phyloP scores from a whole-genome alignment of 2,888 invertebrate genomes.

The Lasioglossum morio region DNA sequence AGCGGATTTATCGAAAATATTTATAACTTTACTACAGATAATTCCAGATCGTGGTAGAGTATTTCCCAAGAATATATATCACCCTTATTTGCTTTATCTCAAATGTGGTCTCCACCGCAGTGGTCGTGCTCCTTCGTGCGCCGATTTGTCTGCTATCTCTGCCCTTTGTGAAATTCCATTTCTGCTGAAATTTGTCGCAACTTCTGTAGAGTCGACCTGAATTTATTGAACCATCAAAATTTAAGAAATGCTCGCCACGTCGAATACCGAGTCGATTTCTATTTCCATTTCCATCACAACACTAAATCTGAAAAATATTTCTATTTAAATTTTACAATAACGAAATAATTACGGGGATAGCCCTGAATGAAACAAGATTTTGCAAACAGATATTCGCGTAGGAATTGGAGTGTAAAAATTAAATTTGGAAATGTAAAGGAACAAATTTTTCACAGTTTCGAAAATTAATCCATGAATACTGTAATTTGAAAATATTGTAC shows the following conservation, averaged over 20 bases:
- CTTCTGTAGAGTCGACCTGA: neutral
- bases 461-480: neutral
- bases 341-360: neutral
- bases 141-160: constrained; percentile 11
- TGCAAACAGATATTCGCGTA: neutral
- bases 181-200: constrained; percentile 19
- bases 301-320: neutral
- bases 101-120: neutral
- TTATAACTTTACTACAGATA: neutral
- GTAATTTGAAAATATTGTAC: neutral
- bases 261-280: constrained; percentile 5
- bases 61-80: neutral
- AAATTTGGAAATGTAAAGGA: neutral
- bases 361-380: neutral
- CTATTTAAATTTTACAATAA: neutral
- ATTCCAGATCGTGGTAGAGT: neutral
- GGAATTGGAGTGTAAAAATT: neutral
- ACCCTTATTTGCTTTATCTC: neutral
- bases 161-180: constrained; percentile 22
- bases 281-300: neutral
- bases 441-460: neutral
- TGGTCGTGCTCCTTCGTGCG: constrained; percentile 4
- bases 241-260: constrained; percentile 16
- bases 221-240: constrained; percentile 22
- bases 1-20: neutral